These are phyloP conservation scores for Lutraria lutraria DNA, from an alignment of 2,888 invertebrate genomes.

Conservation along the genomic window DNA sequence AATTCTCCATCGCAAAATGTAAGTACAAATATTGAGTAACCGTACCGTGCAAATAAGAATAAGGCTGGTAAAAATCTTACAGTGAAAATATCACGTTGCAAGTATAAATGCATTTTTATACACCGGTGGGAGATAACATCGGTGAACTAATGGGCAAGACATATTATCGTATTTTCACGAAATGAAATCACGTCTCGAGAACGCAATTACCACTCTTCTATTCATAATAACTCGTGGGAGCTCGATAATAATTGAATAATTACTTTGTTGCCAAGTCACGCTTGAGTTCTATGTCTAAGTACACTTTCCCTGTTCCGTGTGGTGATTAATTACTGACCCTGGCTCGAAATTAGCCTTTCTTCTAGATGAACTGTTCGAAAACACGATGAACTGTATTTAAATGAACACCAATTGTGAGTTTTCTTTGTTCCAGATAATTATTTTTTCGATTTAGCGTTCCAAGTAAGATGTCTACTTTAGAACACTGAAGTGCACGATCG, in stretches of 20 bases:
- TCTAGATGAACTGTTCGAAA: not conserved
- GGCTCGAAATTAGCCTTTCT: not conserved
- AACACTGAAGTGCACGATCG: too few species aligned
- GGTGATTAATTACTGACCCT: not conserved
- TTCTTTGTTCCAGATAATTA: too few species aligned
- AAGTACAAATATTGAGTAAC: too few species aligned
- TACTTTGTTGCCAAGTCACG: not conserved
- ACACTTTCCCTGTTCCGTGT: not conserved
- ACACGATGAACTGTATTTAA: not conserved
- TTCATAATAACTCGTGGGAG: conserved; percentile 12
- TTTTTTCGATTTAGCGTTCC: too few species aligned
- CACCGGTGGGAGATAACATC: too few species aligned
- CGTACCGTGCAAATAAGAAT: too few species aligned
- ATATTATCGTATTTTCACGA: not conserved
- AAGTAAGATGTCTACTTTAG: too few species aligned
- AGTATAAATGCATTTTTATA: too few species aligned
- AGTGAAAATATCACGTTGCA: too few species aligned
- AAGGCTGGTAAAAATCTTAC: too few species aligned
- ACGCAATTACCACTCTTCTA: not conserved
- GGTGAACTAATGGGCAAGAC: not conserved
- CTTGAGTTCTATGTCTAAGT: not conserved
- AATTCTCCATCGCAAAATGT: too few species aligned
- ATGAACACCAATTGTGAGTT: not conserved
- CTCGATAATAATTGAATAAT: not conserved
- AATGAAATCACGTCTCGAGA: not conserved